phyloP scores from a whole-genome alignment of 1,140 invertebrate species.

The honey bee (Apis mellifera) region Amel_HAv3.1 CM009933.2:7384001-7384500 shows the following conservation, averaged over 20 bases:
- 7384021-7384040: not conserved
- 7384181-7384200: constrained; percentile 25
- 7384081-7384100: not conserved
- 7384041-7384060: not conserved
- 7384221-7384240: constrained; percentile 42
- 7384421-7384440: constrained; percentile 7
- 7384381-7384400: not conserved
- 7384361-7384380: not conserved
- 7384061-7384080: not conserved
- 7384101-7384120: not conserved
- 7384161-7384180: constrained; percentile 56
- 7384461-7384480: not conserved
- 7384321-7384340: constrained; percentile 17
- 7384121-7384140: constrained; percentile 40
- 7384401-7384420: not conserved
- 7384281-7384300: constrained; percentile 1
- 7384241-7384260: constrained; percentile 49
- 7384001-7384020: constrained; percentile 7
- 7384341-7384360: not conserved
- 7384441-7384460: constrained; percentile 16
- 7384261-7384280: constrained; percentile 19
- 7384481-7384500: not conserved
- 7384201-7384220: constrained; percentile 51
- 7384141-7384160: constrained; percentile 49
- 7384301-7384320: constrained; percentile 12